Conservation (phyloP, 1,140 invertebrate genomes). For the Battus philenor region DNA sequence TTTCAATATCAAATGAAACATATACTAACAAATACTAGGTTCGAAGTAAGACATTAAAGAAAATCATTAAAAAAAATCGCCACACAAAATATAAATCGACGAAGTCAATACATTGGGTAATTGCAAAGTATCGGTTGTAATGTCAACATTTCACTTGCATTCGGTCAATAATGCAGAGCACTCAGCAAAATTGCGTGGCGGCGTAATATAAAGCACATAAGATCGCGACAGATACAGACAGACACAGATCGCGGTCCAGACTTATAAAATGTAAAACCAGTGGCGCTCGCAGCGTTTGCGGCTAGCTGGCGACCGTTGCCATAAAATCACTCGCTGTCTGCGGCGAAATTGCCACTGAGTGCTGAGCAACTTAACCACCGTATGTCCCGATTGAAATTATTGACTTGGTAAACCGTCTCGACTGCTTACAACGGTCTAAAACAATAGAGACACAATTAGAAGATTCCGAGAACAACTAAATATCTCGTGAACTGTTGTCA, state of each 20-base stretch:
- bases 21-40: too few relatives aligned
- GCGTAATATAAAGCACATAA: constrained; percentile 6
- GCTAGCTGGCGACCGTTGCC: not conserved
- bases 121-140: not conserved
- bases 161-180: constrained; percentile 18
- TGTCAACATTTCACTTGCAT: constrained; percentile 5
- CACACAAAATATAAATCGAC: too few relatives aligned
- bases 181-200: constrained; percentile 29
- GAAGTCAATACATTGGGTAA: too few relatives aligned
- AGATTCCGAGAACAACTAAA: too few relatives aligned
- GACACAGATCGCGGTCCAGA: not conserved
- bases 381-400: not conserved
- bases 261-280: constrained; percentile 2
- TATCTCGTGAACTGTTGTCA: too few relatives aligned
- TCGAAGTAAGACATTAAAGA: too few relatives aligned
- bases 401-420: too few relatives aligned
- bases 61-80: too few relatives aligned
- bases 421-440: too few relatives aligned
- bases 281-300: not conserved
- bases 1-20: too few relatives aligned
- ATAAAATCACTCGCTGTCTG: not conserved
- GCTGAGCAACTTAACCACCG: not conserved
- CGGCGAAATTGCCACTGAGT: not conserved
- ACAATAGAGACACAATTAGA: too few relatives aligned
- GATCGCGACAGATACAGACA: too few relatives aligned